Conservation (phyloP, 2,888 invertebrate genomes). For the Lucinisca nassula region DNA sequence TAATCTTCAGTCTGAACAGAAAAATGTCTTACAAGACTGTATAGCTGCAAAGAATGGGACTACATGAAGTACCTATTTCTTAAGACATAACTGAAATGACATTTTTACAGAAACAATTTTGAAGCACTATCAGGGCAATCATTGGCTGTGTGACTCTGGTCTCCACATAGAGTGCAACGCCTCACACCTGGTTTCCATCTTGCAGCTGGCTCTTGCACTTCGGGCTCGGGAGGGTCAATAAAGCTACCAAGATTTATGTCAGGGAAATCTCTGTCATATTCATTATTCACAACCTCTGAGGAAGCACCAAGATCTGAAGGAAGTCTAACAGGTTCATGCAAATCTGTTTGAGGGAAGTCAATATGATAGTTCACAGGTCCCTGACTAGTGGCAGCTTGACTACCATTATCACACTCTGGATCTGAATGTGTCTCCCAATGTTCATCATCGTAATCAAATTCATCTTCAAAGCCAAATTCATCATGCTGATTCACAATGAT, state of each 20-base stretch:
- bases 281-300: constrained; percentile 6
- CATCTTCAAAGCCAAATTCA: constrained; percentile 57
- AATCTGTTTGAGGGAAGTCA: background rate
- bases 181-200: constrained; percentile 67
- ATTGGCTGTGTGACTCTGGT: constrained; percentile 61
- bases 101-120: background rate
- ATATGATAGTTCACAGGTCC: background rate
- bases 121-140: constrained; percentile 55
- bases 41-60: no score
- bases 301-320: background rate
- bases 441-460: constrained; percentile 58
- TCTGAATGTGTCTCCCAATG: constrained; percentile 41
- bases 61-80: no score
- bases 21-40: no score
- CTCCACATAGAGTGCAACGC: constrained; percentile 66
- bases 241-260: background rate
- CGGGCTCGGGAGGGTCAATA: background rate
- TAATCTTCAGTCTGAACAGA: no score
- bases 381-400: background rate
- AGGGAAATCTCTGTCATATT: constrained; percentile 38
- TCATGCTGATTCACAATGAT: constrained; percentile 6
- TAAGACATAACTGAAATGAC: no score
- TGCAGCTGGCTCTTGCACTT: background rate
- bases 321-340: background rate
- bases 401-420: constrained; percentile 14